Evolutionary conservation across 1,140 invertebrate genomes (phyloP).

Genomic region (Trinorchestia longiramus): DNA sequence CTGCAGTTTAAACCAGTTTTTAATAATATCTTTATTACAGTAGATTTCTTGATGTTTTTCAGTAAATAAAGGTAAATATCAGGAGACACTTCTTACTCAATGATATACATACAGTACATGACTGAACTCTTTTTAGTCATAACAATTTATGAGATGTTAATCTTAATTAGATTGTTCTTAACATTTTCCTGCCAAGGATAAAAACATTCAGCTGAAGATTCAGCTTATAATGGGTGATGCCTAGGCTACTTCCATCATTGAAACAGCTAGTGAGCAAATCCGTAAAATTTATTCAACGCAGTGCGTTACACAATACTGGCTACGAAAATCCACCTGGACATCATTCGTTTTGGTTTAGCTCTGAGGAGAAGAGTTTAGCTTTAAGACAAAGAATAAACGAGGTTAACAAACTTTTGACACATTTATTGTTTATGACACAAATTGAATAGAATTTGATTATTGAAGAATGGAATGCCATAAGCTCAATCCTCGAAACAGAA

Average conservation of each 20-base stretch:
- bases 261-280: neutral
- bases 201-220: neutral
- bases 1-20: neutral
- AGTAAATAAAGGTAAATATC: neutral
- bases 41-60: neutral
- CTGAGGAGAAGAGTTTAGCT: no score
- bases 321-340: neutral
- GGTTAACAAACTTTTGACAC: neutral
- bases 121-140: neutral
- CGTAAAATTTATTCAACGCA: neutral
- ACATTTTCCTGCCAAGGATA: neutral
- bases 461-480: neutral
- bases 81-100: neutral
- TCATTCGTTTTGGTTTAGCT: neutral
- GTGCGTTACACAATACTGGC: neutral
- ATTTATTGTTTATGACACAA: neutral
- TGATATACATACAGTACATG: no score
- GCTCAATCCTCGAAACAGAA: neutral
- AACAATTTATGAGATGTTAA: neutral
- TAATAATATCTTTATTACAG: neutral
- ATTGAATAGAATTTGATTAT: neutral
- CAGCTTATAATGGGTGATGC: neutral
- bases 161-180: neutral
- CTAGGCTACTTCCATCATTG: neutral
- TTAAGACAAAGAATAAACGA: no score